Base-by-base conservation (phyloP, 2,888 invertebrate species). In the Andrena trimmerana region DNA sequence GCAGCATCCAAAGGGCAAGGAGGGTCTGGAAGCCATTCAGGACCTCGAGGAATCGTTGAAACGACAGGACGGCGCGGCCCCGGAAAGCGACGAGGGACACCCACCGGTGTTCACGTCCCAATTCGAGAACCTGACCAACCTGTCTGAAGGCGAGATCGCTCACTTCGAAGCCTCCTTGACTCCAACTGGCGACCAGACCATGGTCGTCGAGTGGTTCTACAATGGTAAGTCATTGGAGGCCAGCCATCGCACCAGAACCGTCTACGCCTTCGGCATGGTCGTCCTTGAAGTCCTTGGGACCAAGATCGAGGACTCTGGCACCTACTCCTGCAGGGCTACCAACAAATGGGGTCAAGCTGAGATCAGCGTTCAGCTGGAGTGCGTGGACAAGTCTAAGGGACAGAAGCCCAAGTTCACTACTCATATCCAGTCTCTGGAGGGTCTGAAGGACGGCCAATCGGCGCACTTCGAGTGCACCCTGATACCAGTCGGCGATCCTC, bases 191-290 rank as follows among this genome's bases (percentile, higher is more conserved):
- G 98, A 98, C 92, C 98, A 98, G 94, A 97, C 97, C 31, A 98
- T 99, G 98, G 96, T 97, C 33, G 97, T 99, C 72, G 98, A 99
- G 95, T 99, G 98, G 98, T 98, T 98, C 96, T 98, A 98, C 93
- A 98, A 99, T 94, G 98, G 97, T 42, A 97, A 98, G 93, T 95
- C 97, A 1, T 95, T 98, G 82, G 97, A 97, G 93, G 98, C 98
- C 59, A 97, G 98, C 94, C 98, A 98, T 93, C 96, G 99, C 84
- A 97, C 97, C 81, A 96, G 98, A 92, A 99, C 99, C 13, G 98
- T 99, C 16, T 98, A 99, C 93, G 99, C 99, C 20, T 99, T 99
- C 93, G 99, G 99, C 73, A 99, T 98, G 97, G 99, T 99, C 29
- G 98, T 99, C 60, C 95, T 99, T 59, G 99, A 99, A 95, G 98